Evolutionary conservation across 2,797 vertebrate species (phyloP).

Genomic region (Lindbergichthys nudifrons): DNA sequence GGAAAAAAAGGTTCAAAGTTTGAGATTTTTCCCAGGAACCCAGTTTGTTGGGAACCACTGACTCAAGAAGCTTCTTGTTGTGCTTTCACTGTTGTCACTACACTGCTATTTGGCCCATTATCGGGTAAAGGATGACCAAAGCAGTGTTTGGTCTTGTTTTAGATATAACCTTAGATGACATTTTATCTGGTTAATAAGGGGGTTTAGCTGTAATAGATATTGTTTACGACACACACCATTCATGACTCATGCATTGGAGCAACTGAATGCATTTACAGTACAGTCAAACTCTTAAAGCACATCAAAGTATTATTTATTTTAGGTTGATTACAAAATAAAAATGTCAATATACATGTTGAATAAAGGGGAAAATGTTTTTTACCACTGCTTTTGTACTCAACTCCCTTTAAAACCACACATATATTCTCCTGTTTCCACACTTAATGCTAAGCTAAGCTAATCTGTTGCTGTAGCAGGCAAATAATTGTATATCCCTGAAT

Average conservation of each 20-base stretch:
- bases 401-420: no score
- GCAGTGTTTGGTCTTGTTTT: slow-evolving; percentile 46
- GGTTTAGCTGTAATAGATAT: slow-evolving; percentile 35
- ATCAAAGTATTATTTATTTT: neutral
- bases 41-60: slow-evolving; percentile 28
- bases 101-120: slow-evolving; percentile 8
- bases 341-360: neutral
- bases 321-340: neutral
- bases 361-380: no score
- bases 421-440: no score
- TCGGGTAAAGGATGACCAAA: slow-evolving; percentile 20
- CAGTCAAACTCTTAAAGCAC: neutral
- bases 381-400: no score
- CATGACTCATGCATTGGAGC: slow-evolving; percentile 10
- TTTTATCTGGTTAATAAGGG: slow-evolving; percentile 40
- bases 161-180: slow-evolving; percentile 29
- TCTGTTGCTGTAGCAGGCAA: neutral
- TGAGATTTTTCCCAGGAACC: slow-evolving; percentile 35
- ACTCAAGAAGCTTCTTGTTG: slow-evolving; percentile 29
- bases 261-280: slow-evolving; percentile 24
- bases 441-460: neutral
- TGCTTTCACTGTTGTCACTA: slow-evolving; percentile 19
- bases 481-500: neutral
- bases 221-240: slow-evolving; percentile 14
- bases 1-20: slow-evolving; percentile 6